Evolutionary conservation across 2,888 invertebrate species (phyloP), one percentile per base, ranked within the genome.

Genomic region (Megamerina dolium): DNA sequence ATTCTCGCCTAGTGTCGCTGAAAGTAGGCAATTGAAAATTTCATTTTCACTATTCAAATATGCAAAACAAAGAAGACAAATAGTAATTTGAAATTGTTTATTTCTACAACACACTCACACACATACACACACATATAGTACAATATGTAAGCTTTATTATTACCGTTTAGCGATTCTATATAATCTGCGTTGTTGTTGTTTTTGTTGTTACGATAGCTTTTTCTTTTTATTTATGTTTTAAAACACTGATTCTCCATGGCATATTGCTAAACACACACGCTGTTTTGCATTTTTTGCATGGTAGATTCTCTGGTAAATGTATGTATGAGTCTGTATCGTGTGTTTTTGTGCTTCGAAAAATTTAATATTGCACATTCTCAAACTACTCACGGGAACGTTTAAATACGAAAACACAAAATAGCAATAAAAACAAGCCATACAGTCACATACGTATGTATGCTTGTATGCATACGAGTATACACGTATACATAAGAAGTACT

Each of bases 81-180:
- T 17, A 19, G 20, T 46, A 41, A 48, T 46, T 46, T n/a, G n/a
- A n/a, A n/a, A n/a, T n/a, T n/a, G n/a, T 37, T 48, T 36, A 47
- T 52, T 46, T 42, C 41, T 39, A 41, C 31, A 30, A n/a, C n/a
- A n/a, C n/a, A n/a, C n/a, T n/a, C n/a, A n/a, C n/a, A n/a, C n/a
- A n/a, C n/a, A n/a, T n/a, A n/a, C n/a, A n/a, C n/a, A n/a, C n/a
- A n/a, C n/a, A n/a, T n/a, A n/a, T n/a, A n/a, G n/a, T n/a, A n/a
- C n/a, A n/a, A n/a, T n/a, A n/a, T n/a, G n/a, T 30, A 29, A 38
- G 38, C 35, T 46, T 36, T 14, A 36, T n/a, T 31, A 20, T 40
- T 31, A 32, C 18, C 41, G 39, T 40, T 44, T 35, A 21, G 26
- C 23, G 13, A 18, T 37, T 33, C 30, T 35, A 20, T 21, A 31